phyloP scores from a whole-genome alignment of 2,888 invertebrate species.

The Eilema sororculum region DNA sequence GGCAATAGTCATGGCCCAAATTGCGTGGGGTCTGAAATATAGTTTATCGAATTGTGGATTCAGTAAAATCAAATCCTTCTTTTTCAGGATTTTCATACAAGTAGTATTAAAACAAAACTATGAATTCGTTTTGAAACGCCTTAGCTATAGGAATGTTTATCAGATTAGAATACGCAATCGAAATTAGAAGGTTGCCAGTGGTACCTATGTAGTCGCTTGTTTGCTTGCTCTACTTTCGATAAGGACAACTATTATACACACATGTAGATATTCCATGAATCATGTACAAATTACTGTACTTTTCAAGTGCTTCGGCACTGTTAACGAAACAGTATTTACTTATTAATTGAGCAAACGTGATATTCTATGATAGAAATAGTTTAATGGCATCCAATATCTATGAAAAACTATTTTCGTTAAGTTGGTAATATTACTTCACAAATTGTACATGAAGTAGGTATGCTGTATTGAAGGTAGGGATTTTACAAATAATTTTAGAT shows the following conservation, averaged over 20 bases:
- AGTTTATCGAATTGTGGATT: too few species aligned
- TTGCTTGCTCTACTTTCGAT: slow-evolving; percentile 69
- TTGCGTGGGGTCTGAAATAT: too few species aligned
- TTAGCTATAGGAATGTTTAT: slow-evolving; percentile 34
- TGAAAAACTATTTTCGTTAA: too few species aligned
- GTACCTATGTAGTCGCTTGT: slow-evolving; percentile 46
- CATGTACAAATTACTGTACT: slow-evolving; percentile 32
- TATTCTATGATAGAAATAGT: neutral
- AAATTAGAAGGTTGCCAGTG: slow-evolving; percentile 68
- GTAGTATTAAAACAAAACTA: neutral
- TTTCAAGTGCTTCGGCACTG: slow-evolving; percentile 33
- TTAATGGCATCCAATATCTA: neutral
- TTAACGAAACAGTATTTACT: slow-evolving; percentile 28
- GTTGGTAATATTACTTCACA: too few species aligned
- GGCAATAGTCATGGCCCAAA: too few species aligned
- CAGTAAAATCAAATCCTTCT: neutral
- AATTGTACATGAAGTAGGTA: too few species aligned
- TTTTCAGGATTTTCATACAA: too few species aligned
- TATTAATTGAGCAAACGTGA: slow-evolving; percentile 20
- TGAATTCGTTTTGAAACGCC: neutral
- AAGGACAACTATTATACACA: slow-evolving; percentile 42
- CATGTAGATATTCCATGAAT: slow-evolving; percentile 45
- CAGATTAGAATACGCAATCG: slow-evolving; percentile 55
- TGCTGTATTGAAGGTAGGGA: too few species aligned
- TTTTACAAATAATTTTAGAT: too few species aligned